A percentile compares a stretch with the other conserved stretches of the same genome.
phyloP scores from a whole-genome alignment of 2,888 invertebrate species.

The Baccha elongata region DNA sequence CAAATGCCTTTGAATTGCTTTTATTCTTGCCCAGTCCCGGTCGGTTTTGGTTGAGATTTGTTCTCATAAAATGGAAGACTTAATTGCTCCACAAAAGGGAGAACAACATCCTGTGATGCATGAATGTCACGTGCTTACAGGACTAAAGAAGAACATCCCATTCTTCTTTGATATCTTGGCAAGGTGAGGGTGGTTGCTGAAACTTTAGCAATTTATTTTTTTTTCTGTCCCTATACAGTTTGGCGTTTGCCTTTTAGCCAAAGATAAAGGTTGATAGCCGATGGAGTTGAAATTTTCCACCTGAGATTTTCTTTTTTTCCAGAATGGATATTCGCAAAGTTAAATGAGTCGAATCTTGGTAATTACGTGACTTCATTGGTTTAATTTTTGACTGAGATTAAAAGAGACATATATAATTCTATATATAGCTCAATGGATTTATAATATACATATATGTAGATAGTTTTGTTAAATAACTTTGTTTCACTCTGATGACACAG shows the following conservation, averaged over 20 bases:
- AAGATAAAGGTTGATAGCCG: constrained; percentile 52
- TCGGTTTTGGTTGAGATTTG: constrained; percentile 39
- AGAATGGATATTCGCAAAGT: constrained; percentile 60
- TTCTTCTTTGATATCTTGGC: neutral
- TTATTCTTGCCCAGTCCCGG: neutral
- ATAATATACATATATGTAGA: no score
- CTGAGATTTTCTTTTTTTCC: constrained; percentile 18
- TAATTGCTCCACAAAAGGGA: constrained; percentile 54
- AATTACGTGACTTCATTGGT: constrained; percentile 66
- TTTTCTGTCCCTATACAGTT: neutral
- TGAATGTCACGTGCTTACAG: constrained; percentile 68
- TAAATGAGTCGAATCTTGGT: constrained; percentile 69
- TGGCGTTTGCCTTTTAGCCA: constrained; percentile 17
- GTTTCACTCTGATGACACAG: neutral
- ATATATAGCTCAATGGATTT: no score
- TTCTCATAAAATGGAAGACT: constrained; percentile 60
- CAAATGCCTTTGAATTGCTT: constrained; percentile 22
- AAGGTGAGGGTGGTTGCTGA: constrained; percentile 7
- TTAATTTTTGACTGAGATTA: neutral
- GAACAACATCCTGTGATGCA: constrained; percentile 62
- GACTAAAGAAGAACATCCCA: neutral
- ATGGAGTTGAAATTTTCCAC: constrained; percentile 51
- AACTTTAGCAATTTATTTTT: constrained; percentile 65
- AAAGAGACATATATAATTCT: neutral
- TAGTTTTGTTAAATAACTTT: neutral